Evolutionary conservation across 2,797 vertebrate genomes (phyloP).

Genomic region (Argentina silus): DNA sequence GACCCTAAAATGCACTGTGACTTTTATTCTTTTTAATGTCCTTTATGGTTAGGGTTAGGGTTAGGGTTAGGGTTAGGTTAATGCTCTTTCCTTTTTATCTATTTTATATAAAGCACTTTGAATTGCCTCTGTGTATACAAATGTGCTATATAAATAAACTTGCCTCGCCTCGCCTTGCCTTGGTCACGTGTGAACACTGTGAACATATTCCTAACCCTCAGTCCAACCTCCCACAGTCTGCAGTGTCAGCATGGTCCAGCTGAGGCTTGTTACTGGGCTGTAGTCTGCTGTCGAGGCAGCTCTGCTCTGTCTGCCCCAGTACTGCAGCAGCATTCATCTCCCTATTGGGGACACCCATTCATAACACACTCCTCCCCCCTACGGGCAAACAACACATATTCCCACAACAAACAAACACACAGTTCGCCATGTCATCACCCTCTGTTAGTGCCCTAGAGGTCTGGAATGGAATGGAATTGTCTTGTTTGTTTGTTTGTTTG

Average conservation of each 20-base stretch:
- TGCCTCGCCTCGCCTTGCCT: no score
- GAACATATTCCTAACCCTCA: constrained; percentile 6
- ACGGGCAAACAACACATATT: constrained; percentile 1
- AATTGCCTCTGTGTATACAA: no score
- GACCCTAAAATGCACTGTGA: no score
- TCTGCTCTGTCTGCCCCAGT: neutral
- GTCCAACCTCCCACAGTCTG: constrained; percentile 13
- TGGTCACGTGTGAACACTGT: neutral
- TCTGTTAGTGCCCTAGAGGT: constrained; percentile 15
- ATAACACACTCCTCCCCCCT: constrained; percentile 11
- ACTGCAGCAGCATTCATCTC: neutral
- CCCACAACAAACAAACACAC: neutral
- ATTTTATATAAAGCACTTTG: no score
- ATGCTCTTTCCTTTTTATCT: no score
- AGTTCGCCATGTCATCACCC: constrained; percentile 14
- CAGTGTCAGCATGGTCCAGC: constrained; percentile 19
- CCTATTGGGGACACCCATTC: neutral
- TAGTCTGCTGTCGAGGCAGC: constrained; percentile 9
- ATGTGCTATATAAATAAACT: no score
- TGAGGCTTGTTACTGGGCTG: constrained; percentile 17
- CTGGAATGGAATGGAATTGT: neutral
- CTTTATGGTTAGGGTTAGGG: no score
- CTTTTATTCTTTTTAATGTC: no score
- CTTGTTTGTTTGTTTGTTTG: constrained; percentile 20
- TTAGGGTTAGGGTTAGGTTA: no score